These are phyloP conservation scores for Caenorhabditis elegans DNA, from an alignment of 1,140 invertebrate genomes.

Conservation along the genomic window WBcel235 BX284602.5:15206001-15206500, in stretches of 20 bases:
- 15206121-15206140: too few species aligned
- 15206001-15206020: too few species aligned
- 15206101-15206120: too few species aligned
- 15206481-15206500: not conserved
- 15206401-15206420: conserved; percentile 31
- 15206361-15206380: not conserved
- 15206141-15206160: too few species aligned
- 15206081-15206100: too few species aligned
- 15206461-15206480: not conserved
- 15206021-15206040: too few species aligned
- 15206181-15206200: too few species aligned
- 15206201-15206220: not conserved
- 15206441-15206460: not conserved
- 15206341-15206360: too few species aligned
- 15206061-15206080: too few species aligned
- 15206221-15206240: conserved; percentile 6
- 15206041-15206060: too few species aligned
- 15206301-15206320: not conserved
- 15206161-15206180: too few species aligned
- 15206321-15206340: conserved; percentile 17
- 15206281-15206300: not conserved
- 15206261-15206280: not conserved
- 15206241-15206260: not conserved
- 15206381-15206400: conserved; percentile 19
- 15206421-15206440: conserved; percentile 21